A percentile compares a stretch with the other conserved stretches of the same genome.
Evolutionary conservation across 1,140 invertebrate genomes (phyloP).

Genomic region (Hycleus phaleratus): DNA sequence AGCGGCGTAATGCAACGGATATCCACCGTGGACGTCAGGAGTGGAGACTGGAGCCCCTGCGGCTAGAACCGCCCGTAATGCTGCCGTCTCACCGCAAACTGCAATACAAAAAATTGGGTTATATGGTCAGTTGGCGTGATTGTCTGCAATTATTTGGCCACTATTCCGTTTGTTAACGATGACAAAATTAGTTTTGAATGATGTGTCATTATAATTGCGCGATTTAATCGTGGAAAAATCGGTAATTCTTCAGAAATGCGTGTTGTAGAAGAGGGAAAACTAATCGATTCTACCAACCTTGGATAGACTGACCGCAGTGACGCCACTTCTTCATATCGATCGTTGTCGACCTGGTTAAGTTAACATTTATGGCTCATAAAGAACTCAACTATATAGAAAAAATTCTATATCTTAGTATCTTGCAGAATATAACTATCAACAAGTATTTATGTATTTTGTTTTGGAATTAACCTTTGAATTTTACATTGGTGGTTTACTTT

Average conservation of each 20-base stretch:
- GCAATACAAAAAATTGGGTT: conserved; percentile 17
- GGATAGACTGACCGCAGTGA: conserved; percentile 11
- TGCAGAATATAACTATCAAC: not conserved
- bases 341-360: too few species aligned
- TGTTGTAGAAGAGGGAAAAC: not conserved
- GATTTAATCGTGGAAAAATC: too few species aligned
- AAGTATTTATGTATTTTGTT: not conserved
- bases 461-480: not conserved
- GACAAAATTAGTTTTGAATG: too few species aligned
- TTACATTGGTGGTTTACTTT: not conserved
- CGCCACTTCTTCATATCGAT: conserved; percentile 7
- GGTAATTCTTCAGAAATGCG: too few species aligned
- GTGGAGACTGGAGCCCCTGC: conserved; percentile 76
- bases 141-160: too few species aligned
- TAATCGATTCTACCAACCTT: conserved; percentile 12
- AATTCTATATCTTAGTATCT: not conserved
- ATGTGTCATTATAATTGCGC: too few species aligned
- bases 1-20: conserved; percentile 93
- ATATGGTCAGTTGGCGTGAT: too few species aligned
- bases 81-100: conserved; percentile 88
- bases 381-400: not conserved
- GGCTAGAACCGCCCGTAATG: conserved; percentile 73
- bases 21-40: conserved; percentile 88
- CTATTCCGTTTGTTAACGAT: too few species aligned
- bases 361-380: not conserved